Conservation (phyloP, 2,113 vertebrate species). For the Spea multiplicata region DNA sequence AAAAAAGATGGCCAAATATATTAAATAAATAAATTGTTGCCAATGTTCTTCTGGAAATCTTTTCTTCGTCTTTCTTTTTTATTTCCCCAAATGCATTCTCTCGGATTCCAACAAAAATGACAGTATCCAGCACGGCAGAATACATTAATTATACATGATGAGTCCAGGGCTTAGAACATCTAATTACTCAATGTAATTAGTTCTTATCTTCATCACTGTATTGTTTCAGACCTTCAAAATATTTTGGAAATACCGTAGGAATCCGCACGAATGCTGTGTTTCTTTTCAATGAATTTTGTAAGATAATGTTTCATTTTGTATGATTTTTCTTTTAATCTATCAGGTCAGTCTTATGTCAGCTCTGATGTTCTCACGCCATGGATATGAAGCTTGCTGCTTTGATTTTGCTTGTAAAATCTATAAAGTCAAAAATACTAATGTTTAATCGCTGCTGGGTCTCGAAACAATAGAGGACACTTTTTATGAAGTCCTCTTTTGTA, state of each 20-base stretch:
- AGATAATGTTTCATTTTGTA: too few species aligned
- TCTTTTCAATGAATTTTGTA: too few species aligned
- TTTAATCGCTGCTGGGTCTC: too few species aligned
- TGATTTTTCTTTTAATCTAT: too few species aligned
- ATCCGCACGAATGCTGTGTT: not conserved
- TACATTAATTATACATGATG: slow-evolving; percentile 25
- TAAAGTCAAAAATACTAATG: too few species aligned
- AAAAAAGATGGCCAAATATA: slow-evolving; percentile 12
- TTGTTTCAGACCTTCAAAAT: slow-evolving; percentile 28
- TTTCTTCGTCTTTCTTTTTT: not conserved
- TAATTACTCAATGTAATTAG: not conserved
- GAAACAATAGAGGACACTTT: too few species aligned
- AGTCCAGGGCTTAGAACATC: slow-evolving; percentile 24
- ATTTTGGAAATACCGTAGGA: slow-evolving; percentile 24
- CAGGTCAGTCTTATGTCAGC: too few species aligned
- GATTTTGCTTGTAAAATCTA: too few species aligned
- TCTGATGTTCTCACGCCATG: too few species aligned
- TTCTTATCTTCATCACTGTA: not conserved
- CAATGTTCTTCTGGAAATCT: slow-evolving; percentile 31
- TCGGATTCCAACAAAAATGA: slow-evolving; percentile 17
- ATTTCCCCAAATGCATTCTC: slow-evolving; percentile 28
- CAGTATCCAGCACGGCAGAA: slow-evolving; percentile 3
- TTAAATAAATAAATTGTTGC: slow-evolving; percentile 15
- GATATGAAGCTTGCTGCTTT: too few species aligned
- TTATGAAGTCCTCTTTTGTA: too few species aligned